Base-by-base conservation (phyloP, 2,113 vertebrate species). In the Scytalopus superciliaris region DNA sequence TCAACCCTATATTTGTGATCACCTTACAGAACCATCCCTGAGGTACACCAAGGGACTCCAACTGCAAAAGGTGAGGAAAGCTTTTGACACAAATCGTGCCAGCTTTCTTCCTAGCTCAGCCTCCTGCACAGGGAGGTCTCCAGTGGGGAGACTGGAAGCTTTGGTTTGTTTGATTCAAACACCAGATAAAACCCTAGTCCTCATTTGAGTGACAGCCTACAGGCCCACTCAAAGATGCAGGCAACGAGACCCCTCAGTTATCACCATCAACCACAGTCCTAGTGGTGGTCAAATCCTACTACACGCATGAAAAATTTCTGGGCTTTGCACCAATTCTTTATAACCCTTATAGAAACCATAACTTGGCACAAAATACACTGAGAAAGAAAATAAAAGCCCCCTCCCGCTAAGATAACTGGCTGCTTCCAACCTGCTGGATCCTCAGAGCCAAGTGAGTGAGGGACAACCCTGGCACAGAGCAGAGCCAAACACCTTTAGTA, bases 381-480 rank as follows among this genome's bases (percentile, higher is more conserved):
- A 89, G 59, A 84, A 84, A 89, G 40, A 77, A 76, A 91, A 77
- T 12, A 28, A 89, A 73, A 76, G 1, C 16, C 18, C 6, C 91
- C 60, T 4, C 1, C 27, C 22, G 4, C 6, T 18, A 28, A 11
- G 37, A 40, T n/a, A 74, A 33, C 4, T 0, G 0, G 5, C 31
- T 23, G 2, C 10, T 87, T 89, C 19, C 59, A 6, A 74, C 4
- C 7, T 2, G 2, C 12, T 62, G 45, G 19, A 52, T 9, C 10
- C 35, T 22, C 25, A 64, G 33, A 50, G 27, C 24, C 5, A 3
- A 12, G 19, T 7, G 19, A 3, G 14, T 42, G 19, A 8, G 11
- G 21, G 33, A 6, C 49, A 89, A 25, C 25, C 13, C 35, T 28
- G 27, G 12, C 19, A 57, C 14, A 22, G 37, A 47, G 28, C 37